A percentile compares a stretch with the other conserved stretches of the same genome.
These are phyloP conservation scores for Falco cherrug DNA, from an alignment of 2,797 vertebrate species.

Conservation along the genomic window DNA sequence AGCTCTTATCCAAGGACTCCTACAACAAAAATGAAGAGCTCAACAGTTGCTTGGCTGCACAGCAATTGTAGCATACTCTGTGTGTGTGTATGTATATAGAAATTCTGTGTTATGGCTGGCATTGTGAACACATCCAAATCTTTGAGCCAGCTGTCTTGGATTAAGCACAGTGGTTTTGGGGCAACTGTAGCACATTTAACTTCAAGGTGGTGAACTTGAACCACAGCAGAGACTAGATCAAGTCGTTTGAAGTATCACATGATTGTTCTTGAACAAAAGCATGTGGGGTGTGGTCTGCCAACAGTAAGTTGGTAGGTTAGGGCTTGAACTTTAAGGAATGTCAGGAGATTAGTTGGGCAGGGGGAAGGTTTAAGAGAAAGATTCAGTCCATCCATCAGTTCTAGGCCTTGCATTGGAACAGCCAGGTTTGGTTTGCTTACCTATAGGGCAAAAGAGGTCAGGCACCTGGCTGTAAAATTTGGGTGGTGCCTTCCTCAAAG, in stretches of 20 bases:
- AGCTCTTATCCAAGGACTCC: not conserved
- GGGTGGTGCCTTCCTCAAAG: not conserved
- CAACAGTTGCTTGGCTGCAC: not conserved
- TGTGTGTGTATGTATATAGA: not conserved
- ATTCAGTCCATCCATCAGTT: not conserved
- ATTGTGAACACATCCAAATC: not conserved
- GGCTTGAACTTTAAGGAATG: not conserved
- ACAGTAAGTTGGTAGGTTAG: no score
- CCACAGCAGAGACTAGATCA: not conserved
- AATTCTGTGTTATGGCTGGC: not conserved
- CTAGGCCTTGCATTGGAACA: not conserved
- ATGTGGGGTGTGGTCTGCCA: not conserved
- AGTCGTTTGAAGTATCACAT: not conserved
- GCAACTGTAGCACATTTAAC: not conserved
- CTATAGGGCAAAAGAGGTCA: accelerated
- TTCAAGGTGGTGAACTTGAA: not conserved
- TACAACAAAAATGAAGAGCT: not conserved
- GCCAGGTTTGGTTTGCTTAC: not conserved
- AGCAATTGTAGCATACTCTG: not conserved
- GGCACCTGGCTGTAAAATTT: not conserved
- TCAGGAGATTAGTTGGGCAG: not conserved
- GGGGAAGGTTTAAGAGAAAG: not conserved
- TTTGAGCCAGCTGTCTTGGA: not conserved
- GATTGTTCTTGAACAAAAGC: not conserved
- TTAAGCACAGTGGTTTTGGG: not conserved